These are phyloP conservation scores for Anguilla rostrata DNA, from an alignment of 2,113 vertebrate genomes.

Conservation along the genomic window DNA sequence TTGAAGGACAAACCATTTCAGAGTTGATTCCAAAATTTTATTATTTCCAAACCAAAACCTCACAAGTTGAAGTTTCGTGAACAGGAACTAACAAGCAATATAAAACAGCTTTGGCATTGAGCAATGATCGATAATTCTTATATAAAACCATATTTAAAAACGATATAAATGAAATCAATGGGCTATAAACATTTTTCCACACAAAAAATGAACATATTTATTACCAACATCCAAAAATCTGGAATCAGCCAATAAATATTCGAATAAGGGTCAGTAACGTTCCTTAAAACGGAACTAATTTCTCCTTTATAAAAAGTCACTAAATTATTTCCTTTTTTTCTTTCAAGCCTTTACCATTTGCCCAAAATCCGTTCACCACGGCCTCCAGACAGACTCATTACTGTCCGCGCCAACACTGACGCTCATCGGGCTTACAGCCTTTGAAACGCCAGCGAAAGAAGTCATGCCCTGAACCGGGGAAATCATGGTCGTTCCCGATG, in stretches of 20 bases:
- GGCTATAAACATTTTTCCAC: constrained; percentile 64
- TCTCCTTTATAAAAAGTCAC: constrained; percentile 41
- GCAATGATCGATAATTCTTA: constrained; percentile 72
- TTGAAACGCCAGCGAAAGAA: constrained; percentile 74
- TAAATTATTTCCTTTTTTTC: constrained; percentile 17
- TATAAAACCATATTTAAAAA: constrained; percentile 86
- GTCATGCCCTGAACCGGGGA: constrained; percentile 88
- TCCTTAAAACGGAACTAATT: constrained; percentile 86
- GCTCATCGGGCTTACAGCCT: constrained; percentile 71
- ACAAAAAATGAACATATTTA: constrained; percentile 68
- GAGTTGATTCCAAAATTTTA: constrained; percentile 58
- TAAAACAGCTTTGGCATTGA: constrained; percentile 86
- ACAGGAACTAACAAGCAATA: constrained; percentile 63
- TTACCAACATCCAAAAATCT: constrained; percentile 77
- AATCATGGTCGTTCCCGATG: constrained; percentile 41
- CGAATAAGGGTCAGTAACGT: constrained; percentile 54
- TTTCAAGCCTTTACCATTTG: constrained; percentile 23
- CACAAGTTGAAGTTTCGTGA: background rate
- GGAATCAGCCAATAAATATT: constrained; percentile 70
- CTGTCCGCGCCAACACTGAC: constrained; percentile 73
- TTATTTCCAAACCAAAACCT: constrained; percentile 48
- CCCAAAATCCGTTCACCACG: constrained; percentile 74
- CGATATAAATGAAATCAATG: constrained; percentile 73
- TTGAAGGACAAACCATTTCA: background rate
- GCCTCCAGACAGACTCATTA: constrained; percentile 84